Conservation (phyloP, 2,888 invertebrate species). For the Galerucella pusilla region DNA sequence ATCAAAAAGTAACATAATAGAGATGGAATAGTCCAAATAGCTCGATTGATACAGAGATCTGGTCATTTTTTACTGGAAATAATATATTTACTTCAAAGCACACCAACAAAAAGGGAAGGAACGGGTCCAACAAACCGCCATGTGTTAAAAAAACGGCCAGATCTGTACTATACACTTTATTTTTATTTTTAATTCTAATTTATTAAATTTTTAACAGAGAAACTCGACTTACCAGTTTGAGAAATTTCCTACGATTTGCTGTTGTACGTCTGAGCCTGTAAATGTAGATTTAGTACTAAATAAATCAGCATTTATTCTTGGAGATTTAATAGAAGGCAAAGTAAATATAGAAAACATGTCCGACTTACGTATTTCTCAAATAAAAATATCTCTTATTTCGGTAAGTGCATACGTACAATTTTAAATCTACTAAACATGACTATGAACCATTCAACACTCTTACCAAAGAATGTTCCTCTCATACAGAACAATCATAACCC, state of each 20-base stretch:
- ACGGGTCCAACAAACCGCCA: no score
- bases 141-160: no score
- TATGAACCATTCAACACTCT: no score
- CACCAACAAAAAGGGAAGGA: no score
- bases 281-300: background rate
- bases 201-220: background rate
- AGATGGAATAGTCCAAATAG: no score
- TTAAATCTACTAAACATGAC: background rate
- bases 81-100: no score
- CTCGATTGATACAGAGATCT: no score
- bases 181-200: background rate
- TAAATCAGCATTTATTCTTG: constrained; percentile 13
- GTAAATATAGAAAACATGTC: constrained; percentile 6
- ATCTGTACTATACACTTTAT: background rate
- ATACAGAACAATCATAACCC: no score
- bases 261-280: background rate
- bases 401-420: background rate
- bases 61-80: no score
- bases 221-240: background rate
- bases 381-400: background rate
- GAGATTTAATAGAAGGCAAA: constrained; percentile 9
- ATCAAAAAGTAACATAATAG: no score
- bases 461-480: no score
- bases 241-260: constrained; percentile 14
- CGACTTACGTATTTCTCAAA: background rate